Base-by-base conservation (phyloP, 2,113 vertebrate genomes). In the Poicephalus meyeri region DNA sequence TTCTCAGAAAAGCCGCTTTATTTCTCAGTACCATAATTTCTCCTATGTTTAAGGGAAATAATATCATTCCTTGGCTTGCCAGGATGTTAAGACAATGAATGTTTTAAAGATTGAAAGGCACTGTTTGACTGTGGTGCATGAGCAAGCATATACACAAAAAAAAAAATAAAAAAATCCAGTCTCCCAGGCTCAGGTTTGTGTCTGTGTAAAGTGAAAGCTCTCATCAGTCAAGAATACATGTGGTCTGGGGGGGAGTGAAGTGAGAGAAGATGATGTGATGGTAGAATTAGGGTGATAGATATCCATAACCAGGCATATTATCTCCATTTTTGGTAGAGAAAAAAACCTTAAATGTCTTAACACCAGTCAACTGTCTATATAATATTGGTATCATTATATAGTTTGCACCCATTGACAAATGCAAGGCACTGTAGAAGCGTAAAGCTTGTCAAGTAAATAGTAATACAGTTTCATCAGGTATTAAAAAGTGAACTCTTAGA, bases 381-480 rank as follows among this genome's bases (percentile, higher is more conserved):
- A 88, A 93, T 80, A 77, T 80, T 88, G 68, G 47, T 68, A 90
- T 82, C 74, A 77, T 86, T 89, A 82, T 31, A 50, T 10, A 90
- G 29, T 55, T 72, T 88, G 53, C 18, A 83, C 7, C 25, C 64
- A 68, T 6, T 88, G 85, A 96, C 46, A 95, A 88, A 95, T 76
- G 46, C 19, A 86, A 72, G n/a, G 31, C 7, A 9, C 18, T 63
- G 37, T 13, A 76, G 52, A 71, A 86, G 18, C 3, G 6, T 78
- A 94, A 91, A 86, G 68, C 39, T 86, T 26, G 86, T 66, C 33
- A 90, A 90, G 61, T 73, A 96, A 91, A 94, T 50, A 93, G 71
- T 80, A 90, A 78, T 24, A 80, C 14, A 39, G 65, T 94, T 88
- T 94, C 66, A 72, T 68, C 64, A 91, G 72, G 90, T 64, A 60